Evolutionary conservation across 2,888 invertebrate genomes (phyloP).

Genomic region (Aproaerema taeniolella): DNA sequence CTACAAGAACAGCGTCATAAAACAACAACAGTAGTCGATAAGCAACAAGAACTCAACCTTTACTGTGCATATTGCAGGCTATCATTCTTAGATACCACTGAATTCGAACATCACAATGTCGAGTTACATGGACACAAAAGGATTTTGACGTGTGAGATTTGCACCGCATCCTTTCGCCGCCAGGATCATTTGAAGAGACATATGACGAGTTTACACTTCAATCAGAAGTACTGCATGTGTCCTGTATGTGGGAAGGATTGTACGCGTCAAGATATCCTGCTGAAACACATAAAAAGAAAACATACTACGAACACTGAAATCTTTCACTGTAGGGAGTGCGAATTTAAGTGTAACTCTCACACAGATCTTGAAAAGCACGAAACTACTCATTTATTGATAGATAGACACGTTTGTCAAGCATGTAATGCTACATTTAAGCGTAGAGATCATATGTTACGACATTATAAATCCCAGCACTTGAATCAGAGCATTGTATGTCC

Average conservation of each 20-base stretch:
- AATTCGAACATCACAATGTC: conserved; percentile 38
- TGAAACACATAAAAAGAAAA: conserved; percentile 37
- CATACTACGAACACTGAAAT: conserved; percentile 27
- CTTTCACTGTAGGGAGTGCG: conserved; percentile 38
- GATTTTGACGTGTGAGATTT: conserved; percentile 30
- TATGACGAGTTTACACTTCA: conserved; percentile 35
- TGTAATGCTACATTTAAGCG: conserved; percentile 43
- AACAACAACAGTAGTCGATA: too few relatives aligned
- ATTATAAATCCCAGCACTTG: conserved; percentile 43
- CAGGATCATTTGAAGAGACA: conserved; percentile 49
- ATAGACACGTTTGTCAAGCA: conserved; percentile 36
- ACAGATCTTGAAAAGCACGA: conserved; percentile 36
- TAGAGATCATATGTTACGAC: conserved; percentile 48
- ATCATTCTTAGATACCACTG: conserved; percentile 28
- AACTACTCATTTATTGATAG: conserved; percentile 24
- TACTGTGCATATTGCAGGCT: conserved; percentile 36
- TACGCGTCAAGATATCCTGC: conserved; percentile 32
- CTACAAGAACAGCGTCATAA: too few relatives aligned
- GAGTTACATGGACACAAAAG: conserved; percentile 35
- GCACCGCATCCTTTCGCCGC: conserved; percentile 35
- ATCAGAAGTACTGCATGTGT: conserved; percentile 29
- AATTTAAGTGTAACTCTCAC: conserved; percentile 26
- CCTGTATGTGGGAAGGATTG: conserved; percentile 41
- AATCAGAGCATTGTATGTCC: conserved; percentile 38
- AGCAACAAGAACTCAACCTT: conserved; percentile 7